Conservation (phyloP, 1,140 invertebrate species). For the Meloidogyne hapla region DNA sequence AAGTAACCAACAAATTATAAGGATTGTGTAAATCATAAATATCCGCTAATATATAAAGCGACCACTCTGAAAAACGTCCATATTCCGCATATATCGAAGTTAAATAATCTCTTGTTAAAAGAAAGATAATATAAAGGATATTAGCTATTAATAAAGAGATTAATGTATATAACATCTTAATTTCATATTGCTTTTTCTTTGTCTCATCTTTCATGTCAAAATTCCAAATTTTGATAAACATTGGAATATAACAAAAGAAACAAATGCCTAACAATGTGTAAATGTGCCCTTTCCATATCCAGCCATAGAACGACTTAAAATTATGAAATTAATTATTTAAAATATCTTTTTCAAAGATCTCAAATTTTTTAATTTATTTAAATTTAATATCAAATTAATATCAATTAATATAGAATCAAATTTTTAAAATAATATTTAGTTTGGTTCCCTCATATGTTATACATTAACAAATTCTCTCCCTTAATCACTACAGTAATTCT, state of each 20-base stretch:
- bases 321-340: too few relatives aligned
- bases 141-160: constrained; percentile 5
- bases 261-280: not conserved
- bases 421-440: too few relatives aligned
- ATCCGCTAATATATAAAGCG: constrained; percentile 9
- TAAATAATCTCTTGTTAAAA: constrained; percentile 4
- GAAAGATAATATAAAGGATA: constrained; percentile 5
- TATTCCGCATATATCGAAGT: not conserved
- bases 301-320: not conserved
- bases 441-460: too few relatives aligned
- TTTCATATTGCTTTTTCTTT: constrained; percentile 6
- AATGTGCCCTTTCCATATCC: constrained; percentile 1
- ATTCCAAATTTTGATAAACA: not conserved
- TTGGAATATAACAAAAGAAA: constrained; percentile 7
- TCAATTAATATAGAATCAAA: too few relatives aligned
- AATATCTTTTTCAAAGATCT: too few relatives aligned
- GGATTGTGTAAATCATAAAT: constrained; percentile 21
- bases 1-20: constrained; percentile 5
- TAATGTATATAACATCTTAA: constrained; percentile 12
- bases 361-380: too few relatives aligned
- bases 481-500: too few relatives aligned
- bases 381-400: too few relatives aligned
- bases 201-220: not conserved
- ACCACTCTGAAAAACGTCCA: not conserved
- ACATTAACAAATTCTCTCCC: too few relatives aligned